Evolutionary conservation across 2,888 invertebrate species (phyloP).

Genomic region (Drosophila demipolita): DNA sequence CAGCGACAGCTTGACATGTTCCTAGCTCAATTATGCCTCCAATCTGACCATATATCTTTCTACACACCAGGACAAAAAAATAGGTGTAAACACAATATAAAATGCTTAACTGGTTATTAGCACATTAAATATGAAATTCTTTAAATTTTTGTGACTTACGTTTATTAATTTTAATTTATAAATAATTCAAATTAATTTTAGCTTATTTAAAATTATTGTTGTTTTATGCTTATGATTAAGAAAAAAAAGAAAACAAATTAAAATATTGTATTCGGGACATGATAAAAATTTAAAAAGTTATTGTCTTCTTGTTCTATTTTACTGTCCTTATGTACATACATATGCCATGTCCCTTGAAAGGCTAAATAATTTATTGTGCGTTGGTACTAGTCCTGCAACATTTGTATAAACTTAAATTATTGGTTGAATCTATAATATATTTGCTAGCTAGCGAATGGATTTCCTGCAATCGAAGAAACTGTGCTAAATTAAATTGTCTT

Average conservation of each 20-base stretch:
- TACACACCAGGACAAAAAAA: background rate
- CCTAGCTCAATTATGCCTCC: background rate
- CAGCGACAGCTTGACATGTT: conserved; percentile 5
- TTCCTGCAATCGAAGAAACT: background rate
- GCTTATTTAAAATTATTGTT: no score
- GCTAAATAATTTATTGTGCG: background rate
- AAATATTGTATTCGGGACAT: background rate
- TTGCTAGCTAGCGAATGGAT: background rate
- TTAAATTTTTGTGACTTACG: background rate
- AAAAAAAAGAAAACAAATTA: no score
- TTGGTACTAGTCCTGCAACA: background rate
- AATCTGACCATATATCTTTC: background rate
- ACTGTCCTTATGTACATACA: background rate
- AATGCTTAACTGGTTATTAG: background rate
- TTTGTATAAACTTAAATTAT: background rate
- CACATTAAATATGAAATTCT: background rate
- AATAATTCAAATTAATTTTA: no score
- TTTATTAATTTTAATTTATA: no score
- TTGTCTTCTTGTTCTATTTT: background rate
- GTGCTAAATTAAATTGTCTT: background rate
- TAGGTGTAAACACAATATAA: background rate
- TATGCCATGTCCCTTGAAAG: background rate
- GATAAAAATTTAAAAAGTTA: background rate
- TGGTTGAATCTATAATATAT: background rate
- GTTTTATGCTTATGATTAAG: no score